Conservation (phyloP, 2,113 vertebrate species). For the Ceuthmochares aereus region DNA sequence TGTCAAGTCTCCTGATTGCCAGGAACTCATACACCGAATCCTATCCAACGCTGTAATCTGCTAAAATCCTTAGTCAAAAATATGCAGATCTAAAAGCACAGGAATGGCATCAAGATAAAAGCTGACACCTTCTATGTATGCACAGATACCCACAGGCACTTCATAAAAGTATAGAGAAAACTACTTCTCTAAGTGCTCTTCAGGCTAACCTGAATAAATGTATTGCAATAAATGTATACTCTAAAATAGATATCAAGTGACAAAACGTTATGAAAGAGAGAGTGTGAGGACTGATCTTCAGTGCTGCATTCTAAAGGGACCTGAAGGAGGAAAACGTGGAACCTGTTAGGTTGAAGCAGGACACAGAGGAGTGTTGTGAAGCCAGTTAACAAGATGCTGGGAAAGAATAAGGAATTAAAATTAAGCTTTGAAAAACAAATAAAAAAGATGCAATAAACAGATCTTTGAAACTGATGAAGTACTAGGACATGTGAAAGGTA, state of each 20-base stretch:
- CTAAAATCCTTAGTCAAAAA: neutral
- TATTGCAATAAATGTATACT: neutral
- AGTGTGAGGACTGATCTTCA: neutral
- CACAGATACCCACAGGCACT: neutral
- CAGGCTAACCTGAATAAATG: neutral
- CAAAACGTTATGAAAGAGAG: neutral
- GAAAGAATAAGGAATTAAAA: neutral
- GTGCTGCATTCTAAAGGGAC: neutral
- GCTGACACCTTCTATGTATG: rapidly evolving
- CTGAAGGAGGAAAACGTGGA: neutral
- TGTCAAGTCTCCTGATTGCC: neutral
- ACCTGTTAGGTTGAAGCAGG: neutral
- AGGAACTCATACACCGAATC: neutral
- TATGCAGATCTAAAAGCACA: neutral
- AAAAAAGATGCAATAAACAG: neutral
- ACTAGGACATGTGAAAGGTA: neutral
- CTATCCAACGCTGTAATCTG: neutral
- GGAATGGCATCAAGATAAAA: neutral
- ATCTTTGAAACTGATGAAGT: neutral
- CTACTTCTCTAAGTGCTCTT: neutral
- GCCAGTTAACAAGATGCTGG: neutral
- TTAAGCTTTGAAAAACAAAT: neutral
- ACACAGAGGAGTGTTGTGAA: neutral
- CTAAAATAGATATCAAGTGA: neutral
- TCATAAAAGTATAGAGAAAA: neutral